Evolutionary conservation across 1,140 invertebrate species (phyloP).

Genomic region (Lysiphlebus fabarum): DNA sequence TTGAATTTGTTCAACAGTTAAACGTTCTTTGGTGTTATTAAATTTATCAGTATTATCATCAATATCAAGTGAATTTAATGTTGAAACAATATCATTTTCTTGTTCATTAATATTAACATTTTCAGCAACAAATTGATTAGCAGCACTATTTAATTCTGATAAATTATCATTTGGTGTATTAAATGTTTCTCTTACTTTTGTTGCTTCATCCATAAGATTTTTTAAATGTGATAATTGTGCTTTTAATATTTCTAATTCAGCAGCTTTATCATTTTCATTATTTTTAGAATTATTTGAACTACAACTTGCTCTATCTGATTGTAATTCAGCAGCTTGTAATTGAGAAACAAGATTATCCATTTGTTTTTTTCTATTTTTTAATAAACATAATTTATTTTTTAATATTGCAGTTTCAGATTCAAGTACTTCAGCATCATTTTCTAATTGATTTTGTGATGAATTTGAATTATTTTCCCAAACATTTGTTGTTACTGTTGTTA

Average conservation of each 20-base stretch:
- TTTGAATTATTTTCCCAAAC: constrained; percentile 23
- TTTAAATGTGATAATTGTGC: constrained; percentile 48
- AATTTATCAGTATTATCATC: constrained; percentile 41
- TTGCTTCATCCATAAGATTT: constrained; percentile 44
- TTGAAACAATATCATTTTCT: constrained; percentile 22
- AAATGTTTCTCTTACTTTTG: constrained; percentile 31
- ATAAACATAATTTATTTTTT: constrained; percentile 43
- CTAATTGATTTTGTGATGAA: constrained; percentile 24
- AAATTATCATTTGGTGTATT: constrained; percentile 35
- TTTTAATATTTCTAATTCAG: constrained; percentile 48
- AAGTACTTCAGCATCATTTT: constrained; percentile 38
- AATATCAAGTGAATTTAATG: constrained; percentile 31
- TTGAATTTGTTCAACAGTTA: constrained; percentile 41
- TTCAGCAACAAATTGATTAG: constrained; percentile 18
- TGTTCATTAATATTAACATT: constrained; percentile 32
- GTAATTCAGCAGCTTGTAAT: constrained; percentile 41
- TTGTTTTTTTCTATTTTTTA: constrained; percentile 49
- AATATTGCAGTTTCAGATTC: constrained; percentile 43
- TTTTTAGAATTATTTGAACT: constrained; percentile 38
- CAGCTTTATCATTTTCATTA: constrained; percentile 40
- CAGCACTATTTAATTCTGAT: constrained; percentile 28
- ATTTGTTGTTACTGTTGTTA: neutral
- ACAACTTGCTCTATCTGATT: constrained; percentile 29
- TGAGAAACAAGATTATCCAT: constrained; percentile 53
- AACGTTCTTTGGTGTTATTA: constrained; percentile 27